A percentile compares a stretch with the other conserved stretches of the same genome.
These are phyloP conservation scores for Phyllotreta striolata DNA, from an alignment of 2,888 invertebrate species.

Conservation along the genomic window DNA sequence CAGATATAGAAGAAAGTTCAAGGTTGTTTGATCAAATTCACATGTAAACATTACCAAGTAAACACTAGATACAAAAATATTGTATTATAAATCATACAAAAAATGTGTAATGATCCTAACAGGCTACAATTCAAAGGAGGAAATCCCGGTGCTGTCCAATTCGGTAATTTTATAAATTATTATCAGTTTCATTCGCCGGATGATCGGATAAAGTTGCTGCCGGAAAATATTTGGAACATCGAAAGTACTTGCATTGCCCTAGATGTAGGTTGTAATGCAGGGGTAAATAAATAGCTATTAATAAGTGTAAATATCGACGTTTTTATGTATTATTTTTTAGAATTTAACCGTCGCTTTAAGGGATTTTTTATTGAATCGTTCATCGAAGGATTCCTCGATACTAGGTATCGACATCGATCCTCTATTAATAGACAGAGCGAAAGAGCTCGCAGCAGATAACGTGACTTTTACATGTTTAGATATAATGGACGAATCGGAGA, in stretches of 20 bases:
- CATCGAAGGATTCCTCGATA: slow-evolving; percentile 61
- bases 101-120: neutral
- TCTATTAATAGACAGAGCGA: slow-evolving; percentile 72
- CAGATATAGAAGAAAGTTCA: too few species aligned
- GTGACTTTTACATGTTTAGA: slow-evolving; percentile 69
- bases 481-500: slow-evolving; percentile 63
- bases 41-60: too few species aligned
- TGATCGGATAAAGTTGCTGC: slow-evolving; percentile 72
- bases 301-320: slow-evolving; percentile 1
- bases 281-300: slow-evolving; percentile 65
- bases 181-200: slow-evolving; percentile 80
- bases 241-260: slow-evolving; percentile 46
- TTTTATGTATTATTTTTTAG: slow-evolving; percentile 56
- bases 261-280: slow-evolving; percentile 81
- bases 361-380: slow-evolving; percentile 62
- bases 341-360: slow-evolving; percentile 72
- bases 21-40: too few species aligned
- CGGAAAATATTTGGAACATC: slow-evolving; percentile 61
- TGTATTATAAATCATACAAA: too few species aligned
- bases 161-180: slow-evolving; percentile 89
- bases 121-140: slow-evolving; percentile 61
- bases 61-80: too few species aligned
- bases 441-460: slow-evolving; percentile 61
- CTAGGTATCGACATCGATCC: slow-evolving; percentile 82
- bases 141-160: slow-evolving; percentile 80